Percentiles rank a stretch among this genome's conserved stretches.
These are phyloP conservation scores for Irena cyanogastra DNA, from an alignment of 2,113 vertebrate species.

Conservation along the genomic window DNA sequence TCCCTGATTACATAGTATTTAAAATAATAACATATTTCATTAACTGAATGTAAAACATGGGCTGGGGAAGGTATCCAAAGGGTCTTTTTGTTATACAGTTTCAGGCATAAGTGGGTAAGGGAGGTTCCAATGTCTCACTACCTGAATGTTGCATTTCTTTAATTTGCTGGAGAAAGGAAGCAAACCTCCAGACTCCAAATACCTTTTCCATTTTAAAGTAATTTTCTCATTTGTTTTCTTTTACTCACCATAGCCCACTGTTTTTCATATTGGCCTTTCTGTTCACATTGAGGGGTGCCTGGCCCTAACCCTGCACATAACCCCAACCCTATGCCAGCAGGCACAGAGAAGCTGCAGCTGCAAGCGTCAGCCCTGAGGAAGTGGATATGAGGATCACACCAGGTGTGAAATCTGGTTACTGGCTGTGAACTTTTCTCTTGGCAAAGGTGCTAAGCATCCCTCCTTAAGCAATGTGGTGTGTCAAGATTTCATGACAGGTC, in stretches of 20 bases:
- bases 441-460: neutral
- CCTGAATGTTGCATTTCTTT: neutral
- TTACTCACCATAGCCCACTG: neutral
- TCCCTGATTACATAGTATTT: neutral
- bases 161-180: neutral
- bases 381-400: rapidly evolving
- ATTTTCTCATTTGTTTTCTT: neutral
- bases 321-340: rapidly evolving
- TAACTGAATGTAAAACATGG: neutral
- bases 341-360: neutral
- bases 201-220: neutral
- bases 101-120: neutral
- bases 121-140: neutral
- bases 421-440: neutral
- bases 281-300: neutral
- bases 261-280: neutral
- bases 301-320: neutral
- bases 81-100: neutral
- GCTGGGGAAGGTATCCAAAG: neutral
- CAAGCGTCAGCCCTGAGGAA: rapidly evolving
- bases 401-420: neutral
- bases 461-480: neutral
- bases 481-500: neutral
- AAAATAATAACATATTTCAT: neutral
- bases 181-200: neutral